Base-by-base conservation (phyloP, 2,113 vertebrate genomes). In the Panthera leo region DNA sequence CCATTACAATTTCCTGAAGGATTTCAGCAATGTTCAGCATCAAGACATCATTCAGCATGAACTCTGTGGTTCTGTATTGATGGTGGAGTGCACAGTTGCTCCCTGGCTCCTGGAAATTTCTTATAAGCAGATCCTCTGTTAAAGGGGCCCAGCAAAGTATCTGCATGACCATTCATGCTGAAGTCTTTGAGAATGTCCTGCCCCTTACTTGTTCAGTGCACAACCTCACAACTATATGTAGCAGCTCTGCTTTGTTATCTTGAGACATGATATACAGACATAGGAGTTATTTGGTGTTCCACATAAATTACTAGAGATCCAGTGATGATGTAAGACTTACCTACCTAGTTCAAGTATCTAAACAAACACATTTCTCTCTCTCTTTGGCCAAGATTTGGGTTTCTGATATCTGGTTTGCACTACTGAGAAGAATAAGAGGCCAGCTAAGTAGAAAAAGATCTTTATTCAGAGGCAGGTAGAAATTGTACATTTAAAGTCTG, bases 351-450 rank as follows among this genome's bases (percentile, higher is more conserved):
- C 42, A 83, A 93, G 1, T 31, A 79, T 39, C 75, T 80, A 90
- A 96, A 89, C 31, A 76, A 85, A 78, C 80, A 21, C 18, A 71
- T 58, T 29, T 67, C 61, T 94, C 89, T 91, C 79, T 78, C 58
- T 79, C 25, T 71, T 92, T 88, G 73, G 55, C 90, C 39, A 88
- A 15, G 23, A 88, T n/a, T 68, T 91, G 10, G 27, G 18, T 96
- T 91, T 51, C 89, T 82, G 68, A 80, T 96, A 91, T 76, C 36
- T 82, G 23, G 13, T 61, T 87, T 94, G 4, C 16, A 93, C 85
- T 10, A 39, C 0, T 95, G 5, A 94, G 79, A 95, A 88, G 18
- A 95, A 39, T 31, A 86, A 75, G 31, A 48, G 5, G 0, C 29
- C 31, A 87, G 13, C 51, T 85, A 92, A 85, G 10, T 61, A 45